Evolutionary conservation across 2,797 vertebrate genomes (phyloP), one percentile per base, ranked within the genome.

Genomic region (Erpetoichthys calabaricus): DNA sequence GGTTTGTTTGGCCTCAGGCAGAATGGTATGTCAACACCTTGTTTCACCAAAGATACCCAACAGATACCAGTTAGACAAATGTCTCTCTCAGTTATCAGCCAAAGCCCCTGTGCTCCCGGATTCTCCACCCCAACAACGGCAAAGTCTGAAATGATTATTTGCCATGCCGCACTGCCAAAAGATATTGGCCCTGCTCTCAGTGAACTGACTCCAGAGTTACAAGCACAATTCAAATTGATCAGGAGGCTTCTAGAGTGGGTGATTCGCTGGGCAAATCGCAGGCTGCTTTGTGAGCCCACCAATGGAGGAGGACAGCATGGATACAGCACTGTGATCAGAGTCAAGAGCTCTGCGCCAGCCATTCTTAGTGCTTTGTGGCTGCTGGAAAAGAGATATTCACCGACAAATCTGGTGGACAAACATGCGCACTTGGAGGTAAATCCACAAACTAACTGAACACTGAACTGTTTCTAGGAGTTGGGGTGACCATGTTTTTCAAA

Each of bases 241-340:
- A 78, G 81, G 57, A 81, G 86, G 65, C 72, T 97, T 57, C 73
- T 99, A 59, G 94, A 94, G 67, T 99, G 96, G 94, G 92, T 97
- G 91, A 76, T 93, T 42, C 88, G 93, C 44, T 99, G 96, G 94
- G 87, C 91, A 1, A 87, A 94, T 43, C 83, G 80, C 58, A 86
- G 82, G 62, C 63, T 86, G 1, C 62, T 79, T 4, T 75, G 75
- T 56, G 78, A 79, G 58, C 73, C 71, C 7, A 53, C 52, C 42
- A 60, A 64, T 49, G 45, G 46, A 55, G 66, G 52, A 9, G 44
- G 51, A 4, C 56, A 45, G 65, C 70, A 51, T 57, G 72, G 62
- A 61, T 9, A 73, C 55, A 57, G 65, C 1, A 82, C 94, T 1
- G 45, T 84, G 56, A 87, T 95, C 59, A 88, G 82, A 4, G 73